Base-by-base conservation (phyloP, 2,113 vertebrate genomes). In the Lasiurus cinereus region DNA sequence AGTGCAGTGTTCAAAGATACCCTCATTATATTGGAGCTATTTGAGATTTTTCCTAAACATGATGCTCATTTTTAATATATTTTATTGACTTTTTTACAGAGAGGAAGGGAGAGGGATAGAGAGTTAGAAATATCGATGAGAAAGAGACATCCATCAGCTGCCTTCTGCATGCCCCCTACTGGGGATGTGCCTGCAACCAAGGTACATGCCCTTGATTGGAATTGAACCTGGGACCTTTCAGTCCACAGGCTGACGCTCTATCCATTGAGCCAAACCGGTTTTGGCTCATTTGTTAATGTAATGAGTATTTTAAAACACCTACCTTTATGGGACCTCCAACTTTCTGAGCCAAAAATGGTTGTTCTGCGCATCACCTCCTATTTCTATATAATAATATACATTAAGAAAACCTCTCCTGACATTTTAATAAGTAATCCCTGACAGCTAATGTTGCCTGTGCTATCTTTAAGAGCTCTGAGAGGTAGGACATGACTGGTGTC, bases 381-480 rank as follows among this genome's bases (percentile, higher is more conserved):
- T 27, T 94, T 84, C 69, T 33, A 76, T 1, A 76, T 62, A 69
- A 43, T 80, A 62, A 78, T 16, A 52, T 36, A 5, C 22, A 74
- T 21, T 27, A 88, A 83, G 59, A 77, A 94, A 94, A 59, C 6
- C 29, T 54, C 36, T 29, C 24, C 6, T 54, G 73, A 39, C 48
- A 54, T 90, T 72, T 92, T 82, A 74, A 39, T 93, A 54, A 83
- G 73, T 70, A 59, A 92, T 36, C 22, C 22, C 13, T 80, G 16
- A 67, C 2, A 48, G 52, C 62, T 64, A 59, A 46, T 84, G 91
- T 91, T 84, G 21, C 70, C 54, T 76, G 1, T 4, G 18, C 5
- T n/a, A 43, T 5, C 31, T 76, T 24, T 56, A 84, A 95, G 67
- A 93, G 10, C 50, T 74, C 56, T 59, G 70, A 77, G 15, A 56